These are phyloP conservation scores for Ectropis grisescens DNA, from an alignment of 1,140 invertebrate genomes.

Conservation along the genomic window DNA sequence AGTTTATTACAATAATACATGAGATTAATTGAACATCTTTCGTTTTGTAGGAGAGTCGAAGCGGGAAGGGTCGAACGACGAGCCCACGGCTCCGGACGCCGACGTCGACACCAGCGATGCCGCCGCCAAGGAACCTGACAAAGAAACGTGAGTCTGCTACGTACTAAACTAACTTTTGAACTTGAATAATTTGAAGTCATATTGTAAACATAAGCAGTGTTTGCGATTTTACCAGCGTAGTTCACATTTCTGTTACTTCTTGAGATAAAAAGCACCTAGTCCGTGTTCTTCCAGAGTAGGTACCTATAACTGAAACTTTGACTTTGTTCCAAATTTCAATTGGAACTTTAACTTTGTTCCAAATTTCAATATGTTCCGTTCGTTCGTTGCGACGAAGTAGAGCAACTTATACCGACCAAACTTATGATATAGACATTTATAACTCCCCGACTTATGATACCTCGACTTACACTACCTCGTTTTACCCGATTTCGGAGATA, in stretches of 20 bases:
- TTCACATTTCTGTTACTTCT: too few species aligned
- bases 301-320: background rate
- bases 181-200: background rate
- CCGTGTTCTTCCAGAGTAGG: too few species aligned
- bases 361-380: too few species aligned
- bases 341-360: background rate
- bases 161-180: background rate
- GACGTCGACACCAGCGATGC: slow-evolving; percentile 38
- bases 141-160: slow-evolving; percentile 35
- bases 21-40: background rate
- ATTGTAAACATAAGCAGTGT: too few species aligned
- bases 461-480: too few species aligned
- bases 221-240: too few species aligned
- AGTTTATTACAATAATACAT: background rate
- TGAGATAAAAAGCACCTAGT: too few species aligned
- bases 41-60: slow-evolving; percentile 41
- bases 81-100: slow-evolving; percentile 36
- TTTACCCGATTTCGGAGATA: too few species aligned
- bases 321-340: background rate
- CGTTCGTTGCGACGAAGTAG: too few species aligned
- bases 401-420: too few species aligned
- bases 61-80: slow-evolving; percentile 50
- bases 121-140: slow-evolving; percentile 36
- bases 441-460: too few species aligned
- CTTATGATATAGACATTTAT: too few species aligned